phyloP scores from a whole-genome alignment of 2,113 vertebrate species.

The Diphyllodes magnificus region DNA sequence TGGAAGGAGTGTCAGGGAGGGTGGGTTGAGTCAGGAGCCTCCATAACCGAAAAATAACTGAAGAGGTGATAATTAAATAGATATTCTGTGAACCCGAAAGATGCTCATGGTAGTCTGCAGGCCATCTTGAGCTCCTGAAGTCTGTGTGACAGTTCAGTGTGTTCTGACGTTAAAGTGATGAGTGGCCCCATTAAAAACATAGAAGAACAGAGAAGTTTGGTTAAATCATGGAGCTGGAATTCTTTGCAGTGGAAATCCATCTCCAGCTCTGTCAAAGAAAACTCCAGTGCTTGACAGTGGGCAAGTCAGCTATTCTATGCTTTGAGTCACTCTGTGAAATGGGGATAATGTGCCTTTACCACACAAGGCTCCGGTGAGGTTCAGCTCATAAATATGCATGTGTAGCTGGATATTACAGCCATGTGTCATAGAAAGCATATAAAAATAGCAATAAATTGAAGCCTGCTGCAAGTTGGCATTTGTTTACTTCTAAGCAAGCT shows the following conservation, averaged over 20 bases:
- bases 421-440: conserved; percentile 6
- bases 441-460: conserved; percentile 32
- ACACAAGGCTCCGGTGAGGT: not conserved
- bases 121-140: not conserved
- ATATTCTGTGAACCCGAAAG: not conserved
- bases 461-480: not conserved
- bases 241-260: not conserved
- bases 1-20: not conserved
- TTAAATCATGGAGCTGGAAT: not conserved
- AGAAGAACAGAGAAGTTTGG: not conserved
- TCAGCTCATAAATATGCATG: not conserved
- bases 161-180: not conserved
- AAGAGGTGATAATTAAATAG: not conserved
- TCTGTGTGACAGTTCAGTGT: not conserved
- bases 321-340: conserved; percentile 24
- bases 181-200: not conserved
- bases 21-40: not conserved
- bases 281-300: not conserved
- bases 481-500: not conserved
- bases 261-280: not conserved
- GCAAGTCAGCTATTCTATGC: not conserved
- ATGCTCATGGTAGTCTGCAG: not conserved
- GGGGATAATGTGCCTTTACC: not conserved
- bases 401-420: not conserved
- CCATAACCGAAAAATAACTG: not conserved